Conservation (phyloP, 1,140 invertebrate species). For the Babylonia areolata region DNA sequence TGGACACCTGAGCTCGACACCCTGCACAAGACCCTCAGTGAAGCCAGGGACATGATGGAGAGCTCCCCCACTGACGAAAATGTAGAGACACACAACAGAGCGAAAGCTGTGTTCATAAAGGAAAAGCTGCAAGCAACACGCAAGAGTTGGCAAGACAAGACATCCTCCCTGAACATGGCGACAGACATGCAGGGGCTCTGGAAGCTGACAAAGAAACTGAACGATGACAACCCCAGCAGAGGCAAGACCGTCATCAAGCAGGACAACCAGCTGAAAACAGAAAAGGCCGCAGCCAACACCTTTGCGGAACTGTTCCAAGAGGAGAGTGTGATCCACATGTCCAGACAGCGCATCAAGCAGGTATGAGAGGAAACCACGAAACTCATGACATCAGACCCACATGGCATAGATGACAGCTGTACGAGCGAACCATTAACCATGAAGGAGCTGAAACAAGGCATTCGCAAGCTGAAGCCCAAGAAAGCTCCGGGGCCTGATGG, state of each 20-base stretch:
- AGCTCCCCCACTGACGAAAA: slow-evolving; percentile 19
- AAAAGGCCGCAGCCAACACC: slow-evolving; percentile 27
- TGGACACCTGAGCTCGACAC: slow-evolving; percentile 1
- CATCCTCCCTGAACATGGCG: slow-evolving; percentile 2
- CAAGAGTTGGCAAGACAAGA: slow-evolving; percentile 15
- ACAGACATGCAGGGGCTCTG: slow-evolving; percentile 19
- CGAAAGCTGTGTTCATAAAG: slow-evolving; percentile 1
- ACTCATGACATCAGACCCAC: slow-evolving; percentile 11
- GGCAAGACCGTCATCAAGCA: slow-evolving; percentile 22
- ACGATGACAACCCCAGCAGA: slow-evolving; percentile 25
- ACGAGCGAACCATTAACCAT: neutral
- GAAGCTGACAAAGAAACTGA: slow-evolving; percentile 13
- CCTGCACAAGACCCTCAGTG: neutral
- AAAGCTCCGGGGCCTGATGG: slow-evolving; percentile 44
- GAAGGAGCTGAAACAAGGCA: too few relatives aligned
- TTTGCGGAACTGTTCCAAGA: neutral
- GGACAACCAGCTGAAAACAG: slow-evolving; percentile 23
- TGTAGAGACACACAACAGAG: slow-evolving; percentile 7
- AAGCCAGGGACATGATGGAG: neutral
- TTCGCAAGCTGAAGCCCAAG: slow-evolving; percentile 23
- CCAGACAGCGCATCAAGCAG: slow-evolving; percentile 10
- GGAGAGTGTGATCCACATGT: slow-evolving; percentile 1
- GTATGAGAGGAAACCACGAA: slow-evolving; percentile 3
- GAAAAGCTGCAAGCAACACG: slow-evolving; percentile 26
- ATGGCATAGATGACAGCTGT: slow-evolving; percentile 21